Evolutionary conservation across 2,888 invertebrate genomes (phyloP).

Genomic region (Pteria penguin): DNA sequence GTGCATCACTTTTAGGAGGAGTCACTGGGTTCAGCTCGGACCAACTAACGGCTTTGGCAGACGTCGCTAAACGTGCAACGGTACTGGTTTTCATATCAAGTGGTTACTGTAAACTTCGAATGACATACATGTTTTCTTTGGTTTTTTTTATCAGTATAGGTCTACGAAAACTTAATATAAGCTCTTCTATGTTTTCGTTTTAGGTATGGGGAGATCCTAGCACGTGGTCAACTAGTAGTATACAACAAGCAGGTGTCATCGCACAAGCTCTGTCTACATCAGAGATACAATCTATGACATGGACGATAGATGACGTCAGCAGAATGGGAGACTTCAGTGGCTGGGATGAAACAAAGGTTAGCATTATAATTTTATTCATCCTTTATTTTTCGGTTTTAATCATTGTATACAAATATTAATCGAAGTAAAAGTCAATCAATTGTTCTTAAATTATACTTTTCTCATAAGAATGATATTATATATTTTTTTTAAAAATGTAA

Average conservation of each 20-base stretch:
- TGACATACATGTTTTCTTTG: no score
- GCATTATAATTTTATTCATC: no score
- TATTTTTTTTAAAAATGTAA: no score
- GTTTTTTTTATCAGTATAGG: no score
- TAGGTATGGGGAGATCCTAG: conserved; percentile 23
- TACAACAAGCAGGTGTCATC: conserved; percentile 14
- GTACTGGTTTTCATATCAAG: no score
- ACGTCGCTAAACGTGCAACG: conserved; percentile 2
- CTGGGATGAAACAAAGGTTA: conserved; percentile 28
- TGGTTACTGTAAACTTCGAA: no score
- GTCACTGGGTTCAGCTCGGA: conserved; percentile 6
- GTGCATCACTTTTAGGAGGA: conserved; percentile 3
- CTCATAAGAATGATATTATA: no score
- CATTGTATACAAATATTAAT: no score
- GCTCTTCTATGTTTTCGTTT: not conserved
- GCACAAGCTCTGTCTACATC: conserved; percentile 20
- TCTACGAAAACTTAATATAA: no score
- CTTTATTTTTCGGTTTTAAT: no score
- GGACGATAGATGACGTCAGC: conserved; percentile 12
- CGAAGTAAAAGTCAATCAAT: no score
- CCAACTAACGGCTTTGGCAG: conserved; percentile 5
- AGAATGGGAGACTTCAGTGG: conserved; percentile 16
- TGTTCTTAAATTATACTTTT: no score
- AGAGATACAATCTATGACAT: conserved; percentile 11
- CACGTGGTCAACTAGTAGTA: conserved; percentile 20